Conservation (phyloP, 1,140 invertebrate species). For the Ephestia elutella region DNA sequence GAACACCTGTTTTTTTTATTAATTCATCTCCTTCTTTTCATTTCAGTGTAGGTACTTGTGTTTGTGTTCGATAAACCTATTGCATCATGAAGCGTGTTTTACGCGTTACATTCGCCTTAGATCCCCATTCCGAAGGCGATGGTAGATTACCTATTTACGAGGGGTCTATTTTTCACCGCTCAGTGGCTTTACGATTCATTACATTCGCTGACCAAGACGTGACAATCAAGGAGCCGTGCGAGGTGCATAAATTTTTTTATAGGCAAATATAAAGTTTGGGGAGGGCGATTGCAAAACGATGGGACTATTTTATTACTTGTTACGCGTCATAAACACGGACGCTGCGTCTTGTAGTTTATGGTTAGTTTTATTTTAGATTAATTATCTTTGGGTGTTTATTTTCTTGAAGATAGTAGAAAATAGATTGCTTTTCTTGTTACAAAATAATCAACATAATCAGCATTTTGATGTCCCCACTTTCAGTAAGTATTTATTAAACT, state of each 20-base stretch:
- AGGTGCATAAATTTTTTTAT: conserved; percentile 59
- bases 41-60: no score
- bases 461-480: no score
- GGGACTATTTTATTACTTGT: conserved; percentile 65
- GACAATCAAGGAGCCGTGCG: conserved; percentile 39
- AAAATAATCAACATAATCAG: no score
- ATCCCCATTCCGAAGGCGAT: background rate
- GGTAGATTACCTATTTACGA: conserved; percentile 29
- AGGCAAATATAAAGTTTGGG: conserved; percentile 59
- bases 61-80: no score
- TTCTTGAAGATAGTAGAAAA: background rate
- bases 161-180: conserved; percentile 46
- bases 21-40: no score
- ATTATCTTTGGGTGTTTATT: conserved; percentile 12
- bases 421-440: no score
- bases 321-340: conserved; percentile 59
- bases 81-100: no score
- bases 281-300: conserved; percentile 61
- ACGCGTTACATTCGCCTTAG: background rate
- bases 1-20: no score
- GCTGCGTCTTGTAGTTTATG: conserved; percentile 39
- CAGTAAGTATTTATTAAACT: no score
- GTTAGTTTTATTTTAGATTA: conserved; percentile 47
- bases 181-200: conserved; percentile 62
- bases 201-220: conserved; percentile 56